Evolutionary conservation across 2,888 invertebrate species (phyloP).

Genomic region (Diaphora mendica): DNA sequence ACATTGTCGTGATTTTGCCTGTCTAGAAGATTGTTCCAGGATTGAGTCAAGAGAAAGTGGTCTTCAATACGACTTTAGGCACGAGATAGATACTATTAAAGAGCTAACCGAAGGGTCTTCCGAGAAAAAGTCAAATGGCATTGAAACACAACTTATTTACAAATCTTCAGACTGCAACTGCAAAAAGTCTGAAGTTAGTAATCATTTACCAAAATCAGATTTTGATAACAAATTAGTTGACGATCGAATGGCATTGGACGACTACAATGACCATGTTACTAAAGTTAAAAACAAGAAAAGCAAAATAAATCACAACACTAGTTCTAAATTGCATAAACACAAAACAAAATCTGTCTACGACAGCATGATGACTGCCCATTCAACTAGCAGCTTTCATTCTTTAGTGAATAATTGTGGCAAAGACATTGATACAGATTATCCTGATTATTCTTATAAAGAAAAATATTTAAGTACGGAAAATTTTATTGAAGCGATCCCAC

Average conservation of each 20-base stretch:
- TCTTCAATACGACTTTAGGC: constrained; percentile 32
- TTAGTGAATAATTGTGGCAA: constrained; percentile 51
- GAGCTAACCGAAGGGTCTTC: constrained; percentile 46
- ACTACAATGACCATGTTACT: constrained; percentile 26
- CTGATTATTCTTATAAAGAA: constrained; percentile 40
- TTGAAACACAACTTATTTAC: constrained; percentile 65
- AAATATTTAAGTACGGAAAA: constrained; percentile 43
- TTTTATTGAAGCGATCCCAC: constrained; percentile 27
- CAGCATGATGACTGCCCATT: constrained; percentile 52
- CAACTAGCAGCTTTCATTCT: constrained; percentile 66
- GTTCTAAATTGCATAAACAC: constrained; percentile 53
- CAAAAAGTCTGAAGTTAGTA: constrained; percentile 58
- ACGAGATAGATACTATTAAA: constrained; percentile 35
- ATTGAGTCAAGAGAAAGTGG: constrained; percentile 44
- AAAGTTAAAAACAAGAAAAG: constrained; percentile 56
- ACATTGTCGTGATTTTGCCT: constrained; percentile 62
- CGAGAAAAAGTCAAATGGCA: constrained; percentile 40
- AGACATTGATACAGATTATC: constrained; percentile 34
- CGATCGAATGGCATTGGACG: constrained; percentile 32
- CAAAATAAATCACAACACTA: constrained; percentile 45
- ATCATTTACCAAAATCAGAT: constrained; percentile 41
- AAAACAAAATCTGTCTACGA: constrained; percentile 57
- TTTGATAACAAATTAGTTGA: constrained; percentile 36
- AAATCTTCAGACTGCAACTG: constrained; percentile 58
- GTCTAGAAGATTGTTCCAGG: constrained; percentile 53